These are phyloP conservation scores for Pseudocheirus occidentalis DNA, from an alignment of 2,797 vertebrate genomes.

Conservation along the genomic window DNA sequence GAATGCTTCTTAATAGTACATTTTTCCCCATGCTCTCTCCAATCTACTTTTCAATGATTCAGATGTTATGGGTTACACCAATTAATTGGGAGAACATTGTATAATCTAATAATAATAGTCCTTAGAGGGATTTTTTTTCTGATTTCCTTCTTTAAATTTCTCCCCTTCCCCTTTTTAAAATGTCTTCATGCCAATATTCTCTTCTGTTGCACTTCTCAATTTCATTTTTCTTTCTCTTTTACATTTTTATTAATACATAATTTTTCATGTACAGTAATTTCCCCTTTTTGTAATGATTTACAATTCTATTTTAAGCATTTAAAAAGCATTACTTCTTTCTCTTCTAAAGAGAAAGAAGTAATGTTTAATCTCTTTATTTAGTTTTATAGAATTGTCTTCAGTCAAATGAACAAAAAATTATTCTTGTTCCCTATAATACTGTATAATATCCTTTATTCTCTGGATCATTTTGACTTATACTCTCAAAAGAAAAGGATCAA, in stretches of 20 bases:
- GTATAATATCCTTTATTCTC: background rate
- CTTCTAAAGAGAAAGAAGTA: background rate
- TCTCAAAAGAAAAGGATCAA: constrained; percentile 15
- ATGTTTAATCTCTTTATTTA: background rate
- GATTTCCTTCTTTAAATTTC: background rate
- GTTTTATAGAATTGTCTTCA: background rate
- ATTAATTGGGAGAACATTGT: background rate
- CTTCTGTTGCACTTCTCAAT: background rate
- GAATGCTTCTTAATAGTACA: background rate
- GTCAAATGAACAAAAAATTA: background rate
- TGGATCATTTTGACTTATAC: background rate
- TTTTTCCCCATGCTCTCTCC: background rate
- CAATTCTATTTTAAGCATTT: background rate
- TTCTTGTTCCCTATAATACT: constrained; percentile 1
- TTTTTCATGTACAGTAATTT: background rate
- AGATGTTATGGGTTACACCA: background rate
- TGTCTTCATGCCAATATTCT: background rate
- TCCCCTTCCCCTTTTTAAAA: background rate
- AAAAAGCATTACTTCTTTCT: no score
- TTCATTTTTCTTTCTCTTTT: background rate
- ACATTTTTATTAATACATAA: background rate
- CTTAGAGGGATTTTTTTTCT: background rate
- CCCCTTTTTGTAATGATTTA: background rate
- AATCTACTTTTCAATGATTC: background rate
- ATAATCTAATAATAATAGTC: background rate